Percentiles rank a stretch among this genome's conserved stretches.
phyloP scores from a whole-genome alignment of 2,888 invertebrate species.

The Isoperla grammatica region DNA sequence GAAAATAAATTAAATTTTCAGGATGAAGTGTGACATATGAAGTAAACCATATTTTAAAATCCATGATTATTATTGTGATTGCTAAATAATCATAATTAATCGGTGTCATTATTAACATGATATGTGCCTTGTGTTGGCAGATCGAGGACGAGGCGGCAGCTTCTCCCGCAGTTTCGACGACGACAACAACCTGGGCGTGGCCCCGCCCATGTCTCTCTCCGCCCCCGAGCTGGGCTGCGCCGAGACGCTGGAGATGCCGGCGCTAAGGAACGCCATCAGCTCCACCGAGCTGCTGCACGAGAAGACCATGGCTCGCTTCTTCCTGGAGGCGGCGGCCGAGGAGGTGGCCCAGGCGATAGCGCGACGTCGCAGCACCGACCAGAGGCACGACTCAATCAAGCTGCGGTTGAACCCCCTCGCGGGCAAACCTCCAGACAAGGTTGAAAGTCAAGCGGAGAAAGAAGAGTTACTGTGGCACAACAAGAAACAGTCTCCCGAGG shows the following conservation, averaged over 20 bases:
- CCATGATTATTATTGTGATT: too few species aligned
- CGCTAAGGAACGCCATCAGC: constrained; percentile 66
- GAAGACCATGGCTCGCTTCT: constrained; percentile 74
- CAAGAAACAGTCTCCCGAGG: neutral
- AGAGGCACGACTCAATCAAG: constrained; percentile 9
- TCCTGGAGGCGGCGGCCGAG: constrained; percentile 69
- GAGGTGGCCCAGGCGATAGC: constrained; percentile 51
- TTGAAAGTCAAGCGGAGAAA: neutral
- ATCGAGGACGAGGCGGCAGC: neutral
- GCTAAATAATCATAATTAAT: too few species aligned
- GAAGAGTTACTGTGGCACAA: neutral
- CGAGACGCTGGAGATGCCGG: constrained; percentile 13
- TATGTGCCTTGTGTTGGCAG: too few species aligned
- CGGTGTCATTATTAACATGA: too few species aligned
- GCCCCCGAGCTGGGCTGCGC: constrained; percentile 64
- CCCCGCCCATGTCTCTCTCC: constrained; percentile 76
- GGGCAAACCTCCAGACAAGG: neutral
- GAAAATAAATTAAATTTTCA: too few species aligned
- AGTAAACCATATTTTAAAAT: too few species aligned
- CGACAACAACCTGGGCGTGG: constrained; percentile 42
- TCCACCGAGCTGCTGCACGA: constrained; percentile 79
- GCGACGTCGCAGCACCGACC: constrained; percentile 31
- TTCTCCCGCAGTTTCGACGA: constrained; percentile 7
- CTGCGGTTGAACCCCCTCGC: neutral
- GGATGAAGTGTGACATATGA: too few species aligned